These are phyloP conservation scores for Castor canadensis DNA, from an alignment of 2,113 vertebrate genomes.

Conservation along the genomic window DNA sequence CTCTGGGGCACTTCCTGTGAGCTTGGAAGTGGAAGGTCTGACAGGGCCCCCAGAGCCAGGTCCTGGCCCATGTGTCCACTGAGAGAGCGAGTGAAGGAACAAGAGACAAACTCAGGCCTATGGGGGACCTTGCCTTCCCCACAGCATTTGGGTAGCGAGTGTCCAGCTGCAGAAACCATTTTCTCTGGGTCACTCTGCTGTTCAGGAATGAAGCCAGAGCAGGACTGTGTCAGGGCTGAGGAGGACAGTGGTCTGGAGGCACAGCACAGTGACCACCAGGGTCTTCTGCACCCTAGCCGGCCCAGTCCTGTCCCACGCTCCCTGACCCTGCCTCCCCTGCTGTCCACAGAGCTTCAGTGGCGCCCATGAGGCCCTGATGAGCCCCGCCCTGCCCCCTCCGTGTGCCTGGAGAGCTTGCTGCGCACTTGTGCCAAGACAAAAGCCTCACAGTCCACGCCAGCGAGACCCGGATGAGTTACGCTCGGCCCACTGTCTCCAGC, in stretches of 20 bases:
- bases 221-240: neutral
- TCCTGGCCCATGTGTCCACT: accelerated
- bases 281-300: neutral
- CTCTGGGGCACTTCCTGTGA: accelerated
- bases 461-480: neutral
- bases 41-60: accelerated
- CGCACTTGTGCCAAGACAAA: neutral
- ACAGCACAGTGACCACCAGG: accelerated
- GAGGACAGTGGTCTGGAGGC: too few species aligned
- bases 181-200: neutral
- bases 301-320: accelerated
- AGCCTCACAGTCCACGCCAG: neutral
- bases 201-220: accelerated
- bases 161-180: neutral
- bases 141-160: accelerated
- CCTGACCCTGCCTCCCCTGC: neutral
- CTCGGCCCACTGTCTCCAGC: neutral
- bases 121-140: accelerated
- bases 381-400: accelerated
- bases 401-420: neutral
- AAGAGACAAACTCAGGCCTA: neutral
- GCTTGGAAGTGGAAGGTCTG: neutral
- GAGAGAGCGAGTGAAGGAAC: accelerated
- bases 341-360: accelerated
- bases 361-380: accelerated